These are phyloP conservation scores for Chymomyza amoena DNA, from an alignment of 2,888 invertebrate species.

Conservation along the genomic window DNA sequence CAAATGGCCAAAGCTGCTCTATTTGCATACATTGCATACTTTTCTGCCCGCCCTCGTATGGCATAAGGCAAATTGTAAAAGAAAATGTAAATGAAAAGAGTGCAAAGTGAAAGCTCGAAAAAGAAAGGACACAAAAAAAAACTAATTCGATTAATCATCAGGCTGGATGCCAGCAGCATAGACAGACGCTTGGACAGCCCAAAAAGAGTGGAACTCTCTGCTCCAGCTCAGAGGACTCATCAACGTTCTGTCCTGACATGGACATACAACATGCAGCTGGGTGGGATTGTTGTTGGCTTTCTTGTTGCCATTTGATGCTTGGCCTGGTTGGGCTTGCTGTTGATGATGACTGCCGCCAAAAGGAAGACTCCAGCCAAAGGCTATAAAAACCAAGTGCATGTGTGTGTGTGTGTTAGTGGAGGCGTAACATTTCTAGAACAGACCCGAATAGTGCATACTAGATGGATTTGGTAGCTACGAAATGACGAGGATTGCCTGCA, in stretches of 20 bases:
- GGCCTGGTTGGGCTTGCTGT: no score
- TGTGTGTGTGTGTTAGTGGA: background rate
- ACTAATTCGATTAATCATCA: slow-evolving; percentile 71
- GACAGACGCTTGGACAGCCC: slow-evolving; percentile 23
- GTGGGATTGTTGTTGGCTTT: no score
- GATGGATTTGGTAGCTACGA: no score
- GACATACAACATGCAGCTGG: background rate
- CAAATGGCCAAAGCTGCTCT: no score
- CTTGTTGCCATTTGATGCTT: no score
- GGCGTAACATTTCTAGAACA: no score
- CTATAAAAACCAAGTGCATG: background rate
- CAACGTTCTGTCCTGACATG: background rate
- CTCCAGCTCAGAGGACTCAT: no score
- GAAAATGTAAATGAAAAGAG: slow-evolving; percentile 70
- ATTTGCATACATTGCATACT: slow-evolving; percentile 34
- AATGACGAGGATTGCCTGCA: no score
- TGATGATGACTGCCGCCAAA: no score
- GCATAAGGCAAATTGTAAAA: slow-evolving; percentile 30
- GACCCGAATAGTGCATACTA: no score
- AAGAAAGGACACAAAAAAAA: slow-evolving; percentile 44
- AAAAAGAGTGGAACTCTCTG: slow-evolving; percentile 16
- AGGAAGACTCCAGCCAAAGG: no score
- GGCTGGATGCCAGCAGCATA: slow-evolving; percentile 34
- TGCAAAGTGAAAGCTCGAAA: slow-evolving; percentile 49
- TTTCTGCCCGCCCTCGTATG: no score